These are phyloP conservation scores for Garra rufa DNA, from an alignment of 2,113 vertebrate genomes.

Conservation along the genomic window DNA sequence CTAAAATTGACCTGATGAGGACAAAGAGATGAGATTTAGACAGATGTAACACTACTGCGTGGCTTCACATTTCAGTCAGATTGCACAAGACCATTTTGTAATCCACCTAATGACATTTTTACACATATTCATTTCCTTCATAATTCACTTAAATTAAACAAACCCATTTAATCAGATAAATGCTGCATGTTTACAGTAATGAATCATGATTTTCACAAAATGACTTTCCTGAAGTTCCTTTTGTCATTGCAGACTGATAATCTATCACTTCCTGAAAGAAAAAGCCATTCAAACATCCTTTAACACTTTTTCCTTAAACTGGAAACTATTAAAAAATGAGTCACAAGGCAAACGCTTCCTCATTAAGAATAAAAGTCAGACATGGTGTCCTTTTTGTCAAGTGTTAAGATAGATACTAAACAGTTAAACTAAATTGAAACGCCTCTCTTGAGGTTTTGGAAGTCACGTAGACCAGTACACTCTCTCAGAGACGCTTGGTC, in stretches of 20 bases:
- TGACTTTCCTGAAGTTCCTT: background rate
- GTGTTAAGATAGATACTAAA: background rate
- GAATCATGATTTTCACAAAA: background rate
- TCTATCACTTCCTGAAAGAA: background rate
- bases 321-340: background rate
- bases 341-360: background rate
- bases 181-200: background rate
- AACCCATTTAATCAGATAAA: background rate
- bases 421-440: background rate
- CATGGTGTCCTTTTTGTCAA: background rate
- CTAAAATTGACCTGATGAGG: slow-evolving; percentile 87
- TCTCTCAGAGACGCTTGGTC: background rate
- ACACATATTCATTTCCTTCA: background rate
- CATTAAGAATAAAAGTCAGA: background rate
- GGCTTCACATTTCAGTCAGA: background rate
- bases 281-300: background rate
- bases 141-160: background rate
- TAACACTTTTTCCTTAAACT: background rate
- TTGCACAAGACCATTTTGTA: background rate
- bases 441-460: background rate
- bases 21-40: background rate
- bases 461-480: slow-evolving; percentile 4
- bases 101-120: background rate
- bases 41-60: background rate
- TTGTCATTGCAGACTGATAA: background rate